phyloP scores from a whole-genome alignment of 2,113 vertebrate species.

The Jacana jacana region DNA sequence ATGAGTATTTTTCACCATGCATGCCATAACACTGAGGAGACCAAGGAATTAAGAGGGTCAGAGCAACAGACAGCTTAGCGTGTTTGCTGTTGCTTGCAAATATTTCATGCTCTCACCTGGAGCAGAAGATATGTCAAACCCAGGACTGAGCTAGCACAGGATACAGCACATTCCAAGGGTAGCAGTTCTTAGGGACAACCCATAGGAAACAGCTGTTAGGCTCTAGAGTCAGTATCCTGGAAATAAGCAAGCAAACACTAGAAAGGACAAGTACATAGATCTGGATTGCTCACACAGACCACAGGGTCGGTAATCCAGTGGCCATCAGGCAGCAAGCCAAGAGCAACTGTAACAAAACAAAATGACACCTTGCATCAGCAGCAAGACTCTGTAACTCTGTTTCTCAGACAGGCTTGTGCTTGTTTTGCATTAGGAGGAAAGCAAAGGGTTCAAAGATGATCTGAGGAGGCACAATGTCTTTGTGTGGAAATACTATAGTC shows the following conservation, averaged over 20 bases:
- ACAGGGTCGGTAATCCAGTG: background rate
- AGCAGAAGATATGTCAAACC: background rate
- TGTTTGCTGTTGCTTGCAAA: background rate
- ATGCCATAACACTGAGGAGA: background rate
- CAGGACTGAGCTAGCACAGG: background rate
- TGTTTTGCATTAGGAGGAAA: background rate
- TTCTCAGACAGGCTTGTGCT: background rate
- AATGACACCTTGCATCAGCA: background rate
- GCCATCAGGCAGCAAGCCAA: slow-evolving; percentile 1
- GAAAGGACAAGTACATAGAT: background rate
- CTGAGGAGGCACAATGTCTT: background rate
- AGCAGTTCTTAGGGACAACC: background rate
- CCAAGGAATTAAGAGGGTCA: background rate
- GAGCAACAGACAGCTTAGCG: background rate
- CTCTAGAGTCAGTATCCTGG: background rate
- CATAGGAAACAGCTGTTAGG: background rate
- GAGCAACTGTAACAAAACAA: background rate
- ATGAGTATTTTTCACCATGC: background rate
- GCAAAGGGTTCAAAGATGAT: background rate
- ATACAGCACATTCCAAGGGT: background rate
- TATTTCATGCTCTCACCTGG: background rate
- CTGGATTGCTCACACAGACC: background rate
- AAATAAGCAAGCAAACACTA: background rate
- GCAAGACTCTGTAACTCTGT: background rate
- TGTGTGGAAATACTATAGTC: background rate